These are phyloP conservation scores for Dasyornis broadbenti DNA, from an alignment of 2,113 vertebrate species.

Conservation along the genomic window DNA sequence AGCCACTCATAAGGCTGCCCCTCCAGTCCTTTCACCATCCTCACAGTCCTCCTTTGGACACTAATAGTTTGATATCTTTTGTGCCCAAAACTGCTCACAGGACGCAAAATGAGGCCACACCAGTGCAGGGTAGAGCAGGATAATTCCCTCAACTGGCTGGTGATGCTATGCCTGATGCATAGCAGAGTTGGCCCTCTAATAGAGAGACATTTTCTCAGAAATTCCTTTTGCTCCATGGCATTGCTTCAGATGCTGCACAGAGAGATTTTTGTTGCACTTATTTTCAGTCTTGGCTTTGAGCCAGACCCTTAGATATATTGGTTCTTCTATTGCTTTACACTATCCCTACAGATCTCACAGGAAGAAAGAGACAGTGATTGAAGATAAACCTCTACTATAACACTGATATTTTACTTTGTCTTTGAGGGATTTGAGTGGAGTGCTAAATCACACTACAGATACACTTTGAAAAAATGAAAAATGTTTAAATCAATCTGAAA, in stretches of 20 bases:
- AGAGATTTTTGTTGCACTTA: neutral
- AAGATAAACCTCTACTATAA: neutral
- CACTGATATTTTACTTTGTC: neutral
- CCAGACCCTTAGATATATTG: neutral
- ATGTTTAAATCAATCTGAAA: neutral
- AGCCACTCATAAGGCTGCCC: accelerated
- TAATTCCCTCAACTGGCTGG: neutral
- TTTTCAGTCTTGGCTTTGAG: neutral
- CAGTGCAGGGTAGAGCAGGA: neutral
- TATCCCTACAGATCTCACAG: neutral
- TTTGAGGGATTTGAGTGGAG: neutral
- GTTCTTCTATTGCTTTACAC: neutral
- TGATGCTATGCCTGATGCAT: neutral
- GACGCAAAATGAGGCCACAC: no score
- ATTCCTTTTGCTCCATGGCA: neutral
- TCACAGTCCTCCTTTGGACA: neutral
- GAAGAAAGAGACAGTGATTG: neutral
- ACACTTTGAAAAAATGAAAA: neutral
- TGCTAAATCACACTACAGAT: neutral
- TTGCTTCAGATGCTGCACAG: neutral
- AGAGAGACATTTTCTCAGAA: neutral
- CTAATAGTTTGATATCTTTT: neutral
- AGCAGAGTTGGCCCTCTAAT: neutral
- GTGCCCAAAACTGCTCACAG: neutral
- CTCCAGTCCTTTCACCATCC: neutral